These are phyloP conservation scores for Zaprionus camerounensis DNA, from an alignment of 1,140 invertebrate genomes.

Conservation along the genomic window DNA sequence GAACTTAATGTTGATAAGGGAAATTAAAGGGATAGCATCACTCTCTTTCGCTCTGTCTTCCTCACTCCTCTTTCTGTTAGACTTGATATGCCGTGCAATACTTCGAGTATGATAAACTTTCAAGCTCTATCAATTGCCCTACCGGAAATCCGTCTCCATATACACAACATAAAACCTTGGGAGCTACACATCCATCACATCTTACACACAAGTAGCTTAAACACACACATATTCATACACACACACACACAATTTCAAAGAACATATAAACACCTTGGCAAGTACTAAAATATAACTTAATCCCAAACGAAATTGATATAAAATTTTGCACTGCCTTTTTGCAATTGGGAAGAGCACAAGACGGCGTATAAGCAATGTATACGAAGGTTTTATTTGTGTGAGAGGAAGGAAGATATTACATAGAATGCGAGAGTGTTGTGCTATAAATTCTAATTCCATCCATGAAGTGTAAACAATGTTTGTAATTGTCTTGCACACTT, in stretches of 20 bases:
- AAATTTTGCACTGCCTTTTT: background rate
- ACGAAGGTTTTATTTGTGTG: background rate
- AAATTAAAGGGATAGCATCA: conserved; percentile 52
- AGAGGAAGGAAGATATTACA: too few species aligned
- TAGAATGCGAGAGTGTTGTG: background rate
- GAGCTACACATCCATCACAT: too few species aligned
- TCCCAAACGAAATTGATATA: background rate
- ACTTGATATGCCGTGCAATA: too few species aligned
- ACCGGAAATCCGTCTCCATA: too few species aligned
- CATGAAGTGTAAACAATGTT: background rate
- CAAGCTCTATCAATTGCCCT: too few species aligned
- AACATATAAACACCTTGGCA: background rate
- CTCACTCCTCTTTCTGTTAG: background rate
- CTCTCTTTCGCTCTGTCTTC: too few species aligned
- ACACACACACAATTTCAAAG: too few species aligned
- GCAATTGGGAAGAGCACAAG: background rate
- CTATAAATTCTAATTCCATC: background rate
- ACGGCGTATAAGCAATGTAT: background rate
- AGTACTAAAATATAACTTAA: background rate
- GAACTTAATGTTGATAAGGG: conserved; percentile 63
- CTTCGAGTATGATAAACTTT: too few species aligned
- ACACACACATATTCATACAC: too few species aligned
- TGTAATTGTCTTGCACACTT: conserved; percentile 11
- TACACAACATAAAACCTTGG: too few species aligned
- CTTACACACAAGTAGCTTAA: too few species aligned